Evolutionary conservation across 2,113 vertebrate genomes (phyloP), one percentile per base, ranked within the genome.

Genomic region (Takifugu flavidus): DNA sequence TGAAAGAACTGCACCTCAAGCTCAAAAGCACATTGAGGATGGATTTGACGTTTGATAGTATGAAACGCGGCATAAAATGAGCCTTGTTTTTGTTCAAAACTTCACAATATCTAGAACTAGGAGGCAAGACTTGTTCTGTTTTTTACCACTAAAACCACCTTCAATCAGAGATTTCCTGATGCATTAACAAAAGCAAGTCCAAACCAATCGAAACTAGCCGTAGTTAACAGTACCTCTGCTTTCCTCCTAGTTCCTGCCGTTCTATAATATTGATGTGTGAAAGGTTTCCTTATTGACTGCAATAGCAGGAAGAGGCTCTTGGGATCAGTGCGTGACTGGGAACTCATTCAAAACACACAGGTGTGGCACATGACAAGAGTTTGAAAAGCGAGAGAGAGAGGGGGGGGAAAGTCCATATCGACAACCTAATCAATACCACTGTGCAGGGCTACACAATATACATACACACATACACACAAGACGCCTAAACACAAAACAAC

Each of bases 271-370:
- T 77, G 88, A 90, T 69, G 78, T 73, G 84, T 84, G 81, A 89
- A 90, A 90, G 88, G 87, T 89, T 90, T 86, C 78, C 61, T 68
- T 87, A 90, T 90, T 70, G 88, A 90, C 82, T 76, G 71, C 65
- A 28, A 83, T 81, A 70, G 79, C 83, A 57, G 55, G 62, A 80
- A 84, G 75, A 85, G 77, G 77, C 79, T 84, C 82, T 67, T 72
- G 81, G 85, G 84, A 82, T 84, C 60, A 53, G 73, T 82, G 77
- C 44, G 55, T 71, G 77, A 84, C 78, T 74, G 66, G 67, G 71
- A 83, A 79, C 72, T 80, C 75, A 62, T 70, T 86, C 75, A 78
- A 63, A 85, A 85, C 77, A 79, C 81, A 84, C 81, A 84, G 82
- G 84, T 87, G 85, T 78, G 82, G 80, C 77, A 77, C 71, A 75